phyloP scores from a whole-genome alignment of 2,113 vertebrate genomes.

The Centropristis striata region DNA sequence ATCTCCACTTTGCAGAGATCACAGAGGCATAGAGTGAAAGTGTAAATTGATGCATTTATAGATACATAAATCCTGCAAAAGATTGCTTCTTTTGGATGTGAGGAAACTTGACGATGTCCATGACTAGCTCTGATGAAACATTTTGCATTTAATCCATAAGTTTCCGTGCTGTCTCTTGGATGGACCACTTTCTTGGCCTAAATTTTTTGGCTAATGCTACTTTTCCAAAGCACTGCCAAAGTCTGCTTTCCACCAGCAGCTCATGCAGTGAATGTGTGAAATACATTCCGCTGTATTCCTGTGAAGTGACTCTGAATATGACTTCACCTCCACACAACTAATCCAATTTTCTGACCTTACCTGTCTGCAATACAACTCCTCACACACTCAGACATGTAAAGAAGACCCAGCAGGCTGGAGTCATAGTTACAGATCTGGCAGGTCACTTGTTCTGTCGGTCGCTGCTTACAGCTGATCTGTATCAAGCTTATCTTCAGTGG shows the following conservation, averaged over 20 bases:
- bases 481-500: conserved; percentile 22
- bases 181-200: conserved; percentile 10
- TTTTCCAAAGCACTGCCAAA: conserved; percentile 7
- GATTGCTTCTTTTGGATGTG: background rate
- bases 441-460: background rate
- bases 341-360: conserved; percentile 48
- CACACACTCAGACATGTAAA: background rate
- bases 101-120: background rate
- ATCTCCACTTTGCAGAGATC: conserved; percentile 7
- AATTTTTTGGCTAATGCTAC: background rate
- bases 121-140: conserved; percentile 2
- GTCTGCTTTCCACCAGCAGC: background rate
- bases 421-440: background rate
- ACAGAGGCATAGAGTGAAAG: conserved; percentile 10
- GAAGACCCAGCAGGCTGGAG: background rate
- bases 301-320: conserved; percentile 18
- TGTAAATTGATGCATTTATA: conserved; percentile 10
- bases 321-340: conserved; percentile 21
- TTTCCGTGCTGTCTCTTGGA: background rate
- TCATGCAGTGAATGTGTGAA: conserved; percentile 5
- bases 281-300: conserved; percentile 13
- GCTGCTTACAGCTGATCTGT: conserved; percentile 32
- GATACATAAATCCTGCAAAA: background rate
- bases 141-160: background rate
- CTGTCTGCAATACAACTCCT: conserved; percentile 6